Evolutionary conservation across 2,113 vertebrate genomes (phyloP), one percentile per base, ranked within the genome.

Genomic region (Calcarius ornatus): DNA sequence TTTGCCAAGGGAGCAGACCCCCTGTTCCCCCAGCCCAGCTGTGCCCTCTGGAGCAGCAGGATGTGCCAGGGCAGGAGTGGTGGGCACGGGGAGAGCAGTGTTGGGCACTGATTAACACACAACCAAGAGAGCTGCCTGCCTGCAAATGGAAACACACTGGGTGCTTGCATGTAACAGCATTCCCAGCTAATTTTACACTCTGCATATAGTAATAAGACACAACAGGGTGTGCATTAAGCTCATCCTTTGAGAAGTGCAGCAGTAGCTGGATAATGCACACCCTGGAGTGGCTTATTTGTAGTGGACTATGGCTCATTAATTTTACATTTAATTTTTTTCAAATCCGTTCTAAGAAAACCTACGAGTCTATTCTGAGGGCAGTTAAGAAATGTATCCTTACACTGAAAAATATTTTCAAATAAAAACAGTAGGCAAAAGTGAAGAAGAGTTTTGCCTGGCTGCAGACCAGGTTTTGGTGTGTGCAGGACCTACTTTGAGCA

Each of bases 181-280:
- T 96, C 73, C 47, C 53, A 31, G 57, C 94, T 97, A 64, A 81
- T 95, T 96, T 73, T 91, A 85, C 82, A 47, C 64, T 93, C 88
- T 94, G 92, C 94, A 90, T 95, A 96, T 70, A 90, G 90, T 79
- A 95, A 96, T 97, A 96, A 96, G 90, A 66, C 94, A 56, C 95
- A 95, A 91, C 95, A 89, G 95, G 95, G 95, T 90, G 68, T 94
- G 86, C 92, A 95, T 97, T 95, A 96, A 96, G 88, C 83, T 95
- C 88, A 88, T 95, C 92, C 84, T 93, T 88, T 87, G 76, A 86
- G 91, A 92, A 90, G 77, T 97, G 72, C 92, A 86, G 38, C 59
- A 50, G 86, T 77, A 83, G 88, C 90, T 95, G 90, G 90, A 94
- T 94, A 95, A 96, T 94, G 88, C 81, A 88, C 78, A 93, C 54